Percentiles rank a stretch among this genome's conserved stretches.
Evolutionary conservation across 1,140 invertebrate genomes (phyloP).

Genomic region (Papilio helenus): DNA sequence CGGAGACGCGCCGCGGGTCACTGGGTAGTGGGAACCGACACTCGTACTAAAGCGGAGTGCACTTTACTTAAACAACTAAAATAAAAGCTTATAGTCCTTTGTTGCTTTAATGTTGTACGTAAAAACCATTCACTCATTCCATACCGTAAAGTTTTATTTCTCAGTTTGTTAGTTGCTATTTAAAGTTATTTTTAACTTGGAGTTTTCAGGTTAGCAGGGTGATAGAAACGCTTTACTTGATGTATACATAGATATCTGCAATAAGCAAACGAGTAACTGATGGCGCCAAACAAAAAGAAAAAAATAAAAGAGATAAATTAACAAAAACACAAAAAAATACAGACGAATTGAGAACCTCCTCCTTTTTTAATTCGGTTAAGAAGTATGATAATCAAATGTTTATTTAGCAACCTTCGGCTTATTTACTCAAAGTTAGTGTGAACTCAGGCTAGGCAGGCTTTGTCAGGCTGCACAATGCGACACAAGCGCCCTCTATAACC

Average conservation of each 20-base stretch:
- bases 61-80: constrained; percentile 8
- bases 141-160: not conserved
- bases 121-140: not conserved
- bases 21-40: not conserved
- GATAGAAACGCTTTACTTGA: too few relatives aligned
- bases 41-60: not conserved
- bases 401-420: not conserved
- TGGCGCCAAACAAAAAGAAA: too few relatives aligned
- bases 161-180: not conserved
- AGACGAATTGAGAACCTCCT: too few relatives aligned
- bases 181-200: not conserved
- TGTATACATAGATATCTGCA: not conserved
- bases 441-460: not conserved
- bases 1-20: not conserved
- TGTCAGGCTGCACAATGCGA: not conserved
- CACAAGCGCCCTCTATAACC: not conserved
- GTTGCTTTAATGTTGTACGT: not conserved
- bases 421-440: not conserved
- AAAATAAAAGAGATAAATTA: too few relatives aligned
- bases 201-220: not conserved
- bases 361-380: too few relatives aligned
- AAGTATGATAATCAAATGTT: too few relatives aligned
- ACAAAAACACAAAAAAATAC: too few relatives aligned
- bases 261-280: too few relatives aligned
- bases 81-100: not conserved